phyloP scores from a whole-genome alignment of 2,797 vertebrate species.

The Amblyraja radiata region DNA sequence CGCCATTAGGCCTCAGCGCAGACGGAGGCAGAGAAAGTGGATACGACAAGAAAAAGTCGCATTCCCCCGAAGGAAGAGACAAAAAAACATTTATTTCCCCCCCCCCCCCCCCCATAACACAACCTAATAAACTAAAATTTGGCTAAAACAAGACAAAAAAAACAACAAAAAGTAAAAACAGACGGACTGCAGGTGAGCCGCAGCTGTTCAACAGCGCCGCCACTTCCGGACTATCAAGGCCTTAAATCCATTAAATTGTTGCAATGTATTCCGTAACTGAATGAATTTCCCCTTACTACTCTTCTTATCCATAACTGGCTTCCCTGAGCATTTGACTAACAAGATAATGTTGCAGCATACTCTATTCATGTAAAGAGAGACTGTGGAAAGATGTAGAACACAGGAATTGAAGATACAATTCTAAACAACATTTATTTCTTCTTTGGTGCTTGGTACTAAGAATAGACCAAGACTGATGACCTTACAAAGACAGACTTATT shows the following conservation, averaged over 20 bases:
- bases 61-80: no score
- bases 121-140: no score
- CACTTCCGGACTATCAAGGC: not conserved
- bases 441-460: not conserved
- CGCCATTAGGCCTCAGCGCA: no score
- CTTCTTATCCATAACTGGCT: not conserved
- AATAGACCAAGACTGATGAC: not conserved
- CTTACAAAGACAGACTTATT: not conserved
- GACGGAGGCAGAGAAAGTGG: no score
- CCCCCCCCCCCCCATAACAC: no score
- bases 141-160: no score
- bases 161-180: no score
- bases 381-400: not conserved
- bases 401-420: not conserved
- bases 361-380: not conserved
- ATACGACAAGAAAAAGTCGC: no score
- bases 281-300: not conserved
- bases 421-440: not conserved
- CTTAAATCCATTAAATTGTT: not conserved
- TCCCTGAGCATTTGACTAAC: not conserved
- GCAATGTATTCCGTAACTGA: not conserved
- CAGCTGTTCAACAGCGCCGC: no score
- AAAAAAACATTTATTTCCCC: no score
- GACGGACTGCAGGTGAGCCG: no score
- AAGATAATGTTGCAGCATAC: not conserved